Evolutionary conservation across 2,888 invertebrate genomes (phyloP).

Genomic region (Eumacrocentrus americanus): DNA sequence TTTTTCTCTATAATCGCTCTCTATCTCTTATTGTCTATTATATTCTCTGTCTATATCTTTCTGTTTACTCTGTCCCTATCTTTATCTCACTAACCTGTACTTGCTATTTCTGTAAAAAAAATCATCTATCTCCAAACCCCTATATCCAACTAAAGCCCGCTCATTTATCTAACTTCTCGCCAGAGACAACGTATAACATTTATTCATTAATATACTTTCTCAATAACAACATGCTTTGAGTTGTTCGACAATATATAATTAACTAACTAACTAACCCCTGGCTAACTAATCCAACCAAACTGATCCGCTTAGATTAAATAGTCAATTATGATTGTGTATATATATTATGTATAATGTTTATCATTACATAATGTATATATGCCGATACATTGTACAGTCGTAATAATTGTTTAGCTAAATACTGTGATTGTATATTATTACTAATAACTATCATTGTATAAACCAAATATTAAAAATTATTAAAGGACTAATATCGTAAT

Average conservation of each 20-base stretch:
- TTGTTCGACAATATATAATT: slow-evolving; percentile 32
- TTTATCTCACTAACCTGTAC: slow-evolving; percentile 14
- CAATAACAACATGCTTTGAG: slow-evolving; percentile 27
- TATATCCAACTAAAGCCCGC: background rate
- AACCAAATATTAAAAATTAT: background rate
- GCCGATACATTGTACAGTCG: background rate
- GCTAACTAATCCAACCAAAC: slow-evolving; percentile 3
- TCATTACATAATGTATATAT: background rate
- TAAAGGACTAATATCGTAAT: background rate
- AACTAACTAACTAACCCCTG: slow-evolving; percentile 19
- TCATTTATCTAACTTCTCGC: background rate
- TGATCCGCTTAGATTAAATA: slow-evolving; percentile 6
- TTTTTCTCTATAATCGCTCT: slow-evolving; percentile 45
- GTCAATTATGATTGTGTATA: background rate
- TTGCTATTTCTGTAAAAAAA: slow-evolving; percentile 11
- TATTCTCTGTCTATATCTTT: slow-evolving; percentile 29
- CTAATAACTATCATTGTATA: background rate
- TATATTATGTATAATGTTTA: background rate
- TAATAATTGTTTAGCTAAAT: background rate
- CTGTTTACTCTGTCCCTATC: slow-evolving; percentile 15
- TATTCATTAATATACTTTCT: slow-evolving; percentile 19
- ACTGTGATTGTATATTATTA: background rate
- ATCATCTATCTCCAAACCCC: background rate
- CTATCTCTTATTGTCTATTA: too few relatives aligned
- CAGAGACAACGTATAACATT: slow-evolving; percentile 16